Evolutionary conservation across 2,888 invertebrate genomes (phyloP).

Genomic region (Belgica antarctica): DNA sequence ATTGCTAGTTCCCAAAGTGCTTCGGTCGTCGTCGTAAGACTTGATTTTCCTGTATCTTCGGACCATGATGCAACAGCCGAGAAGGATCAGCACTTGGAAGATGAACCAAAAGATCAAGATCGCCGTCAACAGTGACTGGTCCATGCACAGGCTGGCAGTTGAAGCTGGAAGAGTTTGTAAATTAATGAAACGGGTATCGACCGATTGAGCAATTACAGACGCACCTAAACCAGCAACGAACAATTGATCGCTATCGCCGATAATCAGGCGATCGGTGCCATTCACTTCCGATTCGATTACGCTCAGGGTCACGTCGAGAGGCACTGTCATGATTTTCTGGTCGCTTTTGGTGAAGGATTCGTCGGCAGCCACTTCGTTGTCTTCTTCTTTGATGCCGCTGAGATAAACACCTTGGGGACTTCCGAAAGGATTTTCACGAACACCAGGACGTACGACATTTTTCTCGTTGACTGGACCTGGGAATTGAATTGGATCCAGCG

Average conservation of each 20-base stretch:
- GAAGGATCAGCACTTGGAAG: constrained; percentile 59
- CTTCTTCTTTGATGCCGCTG: constrained; percentile 34
- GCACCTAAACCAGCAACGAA: constrained; percentile 61
- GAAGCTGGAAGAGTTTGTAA: constrained; percentile 36
- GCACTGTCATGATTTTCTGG: constrained; percentile 54
- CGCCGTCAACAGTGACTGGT: constrained; percentile 65
- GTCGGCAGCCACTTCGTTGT: constrained; percentile 45
- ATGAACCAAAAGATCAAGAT: constrained; percentile 62
- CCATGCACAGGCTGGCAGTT: constrained; percentile 59
- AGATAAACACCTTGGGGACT: constrained; percentile 40
- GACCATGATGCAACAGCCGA: constrained; percentile 59
- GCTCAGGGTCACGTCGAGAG: constrained; percentile 60
- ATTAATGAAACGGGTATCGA: constrained; percentile 37
- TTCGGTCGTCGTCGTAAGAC: constrained; percentile 55
- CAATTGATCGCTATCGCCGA: constrained; percentile 61
- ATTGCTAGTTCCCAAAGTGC: constrained; percentile 58
- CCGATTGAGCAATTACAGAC: no score
- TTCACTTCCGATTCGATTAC: constrained; percentile 59
- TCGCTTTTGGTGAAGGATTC: constrained; percentile 37
- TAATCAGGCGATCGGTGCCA: constrained; percentile 64
- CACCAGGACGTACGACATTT: neutral
- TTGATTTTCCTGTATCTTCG: constrained; percentile 59
- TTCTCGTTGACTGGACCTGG: neutral
- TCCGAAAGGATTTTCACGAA: constrained; percentile 42
- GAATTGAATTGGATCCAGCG: neutral